Percentiles rank a stretch among this genome's conserved stretches.
Conservation (phyloP, 2,113 vertebrate species). For the Sminthopsis crassicaudata region DNA sequence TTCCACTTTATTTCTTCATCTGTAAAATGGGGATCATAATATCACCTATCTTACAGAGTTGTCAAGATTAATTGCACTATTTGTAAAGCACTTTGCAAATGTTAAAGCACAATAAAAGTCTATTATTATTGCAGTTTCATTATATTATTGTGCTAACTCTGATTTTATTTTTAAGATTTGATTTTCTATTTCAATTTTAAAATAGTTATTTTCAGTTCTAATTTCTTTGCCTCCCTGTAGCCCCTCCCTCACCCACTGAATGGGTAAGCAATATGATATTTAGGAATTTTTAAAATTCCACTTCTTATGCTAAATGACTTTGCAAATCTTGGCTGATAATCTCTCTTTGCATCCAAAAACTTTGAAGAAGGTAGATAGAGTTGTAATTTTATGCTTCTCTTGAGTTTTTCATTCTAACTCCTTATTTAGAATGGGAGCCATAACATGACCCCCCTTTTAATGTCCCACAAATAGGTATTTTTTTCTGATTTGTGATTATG, state of each 20-base stretch:
- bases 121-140: background rate
- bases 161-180: background rate
- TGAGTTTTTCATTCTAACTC: conserved; percentile 11
- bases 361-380: conserved; percentile 1
- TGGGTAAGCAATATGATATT: background rate
- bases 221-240: background rate
- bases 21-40: background rate
- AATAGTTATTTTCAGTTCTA: background rate
- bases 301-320: background rate
- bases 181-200: background rate
- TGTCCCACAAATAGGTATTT: conserved; percentile 65
- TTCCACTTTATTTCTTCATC: background rate
- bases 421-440: background rate
- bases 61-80: background rate
- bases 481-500: conserved; percentile 64
- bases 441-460: conserved; percentile 56
- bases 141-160: background rate
- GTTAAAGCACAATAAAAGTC: background rate
- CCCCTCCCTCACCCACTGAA: background rate
- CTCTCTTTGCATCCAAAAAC: conserved; percentile 47
- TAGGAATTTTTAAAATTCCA: background rate
- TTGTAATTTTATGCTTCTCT: background rate
- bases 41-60: background rate
- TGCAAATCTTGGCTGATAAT: conserved; percentile 24
- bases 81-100: background rate